These are phyloP conservation scores for Eulemur macaco DNA, from an alignment of 2,113 vertebrate species.

Conservation along the genomic window DNA sequence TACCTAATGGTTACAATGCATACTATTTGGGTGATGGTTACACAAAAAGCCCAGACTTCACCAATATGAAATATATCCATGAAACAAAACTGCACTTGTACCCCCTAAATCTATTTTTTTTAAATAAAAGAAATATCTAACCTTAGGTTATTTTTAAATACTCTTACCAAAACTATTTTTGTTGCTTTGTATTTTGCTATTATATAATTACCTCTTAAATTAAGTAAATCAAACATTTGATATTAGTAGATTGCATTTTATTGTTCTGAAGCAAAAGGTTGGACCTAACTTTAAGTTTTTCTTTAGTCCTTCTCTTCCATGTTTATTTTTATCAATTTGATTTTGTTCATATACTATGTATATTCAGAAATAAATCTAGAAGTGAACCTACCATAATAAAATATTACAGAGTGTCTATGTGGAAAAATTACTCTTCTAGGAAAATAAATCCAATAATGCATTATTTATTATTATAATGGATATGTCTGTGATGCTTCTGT, in stretches of 20 bases:
- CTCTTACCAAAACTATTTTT: neutral
- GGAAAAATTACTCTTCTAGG: conserved; percentile 52
- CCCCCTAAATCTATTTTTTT: no score
- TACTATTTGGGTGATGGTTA: no score
- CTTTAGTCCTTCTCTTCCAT: neutral
- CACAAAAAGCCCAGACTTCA: no score
- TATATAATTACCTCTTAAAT: neutral
- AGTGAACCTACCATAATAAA: conserved; percentile 44
- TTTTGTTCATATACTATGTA: conserved; percentile 39
- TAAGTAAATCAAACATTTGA: neutral
- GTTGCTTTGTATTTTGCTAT: neutral
- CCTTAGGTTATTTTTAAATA: neutral
- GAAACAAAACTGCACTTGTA: no score
- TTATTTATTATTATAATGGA: conserved; percentile 63
- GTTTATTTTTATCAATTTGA: conserved; percentile 4
- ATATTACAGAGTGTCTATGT: neutral
- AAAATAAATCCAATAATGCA: conserved; percentile 68
- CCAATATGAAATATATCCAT: no score
- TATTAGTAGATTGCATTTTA: neutral
- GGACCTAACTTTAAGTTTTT: neutral
- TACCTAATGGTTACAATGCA: no score
- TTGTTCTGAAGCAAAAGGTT: conserved; percentile 21
- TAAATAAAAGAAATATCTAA: neutral
- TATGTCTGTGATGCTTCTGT: conserved; percentile 43
- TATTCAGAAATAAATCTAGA: conserved; percentile 60